phyloP scores from a whole-genome alignment of 2,888 invertebrate genomes.

The Melikaiella ostensackeni region DNA sequence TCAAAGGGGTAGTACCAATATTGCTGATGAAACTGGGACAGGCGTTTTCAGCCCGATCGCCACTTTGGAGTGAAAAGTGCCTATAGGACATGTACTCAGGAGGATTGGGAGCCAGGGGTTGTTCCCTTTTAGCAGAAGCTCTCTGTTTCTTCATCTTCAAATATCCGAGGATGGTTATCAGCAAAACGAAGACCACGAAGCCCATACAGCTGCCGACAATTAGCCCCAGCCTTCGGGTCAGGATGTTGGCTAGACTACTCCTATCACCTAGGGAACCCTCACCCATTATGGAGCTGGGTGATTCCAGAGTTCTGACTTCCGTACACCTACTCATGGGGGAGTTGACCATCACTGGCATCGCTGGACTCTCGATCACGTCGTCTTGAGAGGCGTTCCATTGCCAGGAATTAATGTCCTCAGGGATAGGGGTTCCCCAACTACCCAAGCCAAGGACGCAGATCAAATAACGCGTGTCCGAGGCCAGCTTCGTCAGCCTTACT shows the following conservation, averaged over 20 bases:
- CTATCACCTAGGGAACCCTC: slow-evolving; percentile 82
- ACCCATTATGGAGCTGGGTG: slow-evolving; percentile 82
- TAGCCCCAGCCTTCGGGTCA: slow-evolving; percentile 89
- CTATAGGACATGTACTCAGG: slow-evolving; percentile 90
- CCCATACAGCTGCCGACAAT: slow-evolving; percentile 93
- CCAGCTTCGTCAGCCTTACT: slow-evolving; percentile 85
- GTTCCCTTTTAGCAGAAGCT: slow-evolving; percentile 85
- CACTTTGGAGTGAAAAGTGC: slow-evolving; percentile 85
- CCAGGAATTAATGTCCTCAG: slow-evolving; percentile 68
- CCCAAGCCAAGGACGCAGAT: slow-evolving; percentile 93
- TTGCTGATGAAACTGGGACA: slow-evolving; percentile 75
- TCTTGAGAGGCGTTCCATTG: slow-evolving; percentile 77
- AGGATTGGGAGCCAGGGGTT: slow-evolving; percentile 81
- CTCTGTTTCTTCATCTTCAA: slow-evolving; percentile 91
- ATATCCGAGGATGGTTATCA: slow-evolving; percentile 90
- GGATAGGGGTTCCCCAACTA: slow-evolving; percentile 83
- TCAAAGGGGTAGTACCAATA: slow-evolving; percentile 70
- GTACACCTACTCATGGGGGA: slow-evolving; percentile 88
- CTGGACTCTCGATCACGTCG: slow-evolving; percentile 81
- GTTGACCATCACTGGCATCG: slow-evolving; percentile 82
- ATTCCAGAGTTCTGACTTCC: slow-evolving; percentile 86
- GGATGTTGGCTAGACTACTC: slow-evolving; percentile 85
- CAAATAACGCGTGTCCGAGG: slow-evolving; percentile 89
- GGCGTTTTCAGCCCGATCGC: slow-evolving; percentile 77
- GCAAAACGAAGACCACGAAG: slow-evolving; percentile 89